Evolutionary conservation across 2,797 vertebrate genomes (phyloP).

Genomic region (Poeciliopsis paucimaculata): DNA sequence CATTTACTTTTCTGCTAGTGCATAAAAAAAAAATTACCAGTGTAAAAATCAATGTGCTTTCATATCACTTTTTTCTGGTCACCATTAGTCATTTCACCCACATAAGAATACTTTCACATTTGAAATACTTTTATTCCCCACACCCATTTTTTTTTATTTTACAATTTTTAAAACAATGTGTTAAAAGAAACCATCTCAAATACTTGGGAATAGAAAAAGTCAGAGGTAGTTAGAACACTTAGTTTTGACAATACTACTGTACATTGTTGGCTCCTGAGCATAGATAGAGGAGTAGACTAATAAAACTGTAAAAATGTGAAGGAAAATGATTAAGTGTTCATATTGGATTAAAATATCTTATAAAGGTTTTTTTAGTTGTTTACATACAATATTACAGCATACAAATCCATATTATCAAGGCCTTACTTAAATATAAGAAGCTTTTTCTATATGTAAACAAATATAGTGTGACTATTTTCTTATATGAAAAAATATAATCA

Average conservation of each 20-base stretch:
- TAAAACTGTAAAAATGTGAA: slow-evolving; percentile 17
- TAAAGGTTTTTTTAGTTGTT: slow-evolving; percentile 9
- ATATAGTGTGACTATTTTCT: slow-evolving; percentile 2
- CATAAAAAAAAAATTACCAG: not conserved
- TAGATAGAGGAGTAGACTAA: slow-evolving; percentile 10
- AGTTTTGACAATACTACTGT: slow-evolving; percentile 24
- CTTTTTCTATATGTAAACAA: not conserved
- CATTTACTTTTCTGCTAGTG: not conserved
- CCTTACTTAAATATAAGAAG: slow-evolving; percentile 10
- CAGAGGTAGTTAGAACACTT: slow-evolving; percentile 42
- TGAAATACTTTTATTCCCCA: not conserved
- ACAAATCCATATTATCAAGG: slow-evolving; percentile 11
- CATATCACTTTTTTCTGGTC: slow-evolving; percentile 3
- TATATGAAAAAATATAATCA: slow-evolving; percentile 9
- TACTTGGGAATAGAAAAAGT: slow-evolving; percentile 7
- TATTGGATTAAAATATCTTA: not conserved
- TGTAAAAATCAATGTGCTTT: not conserved
- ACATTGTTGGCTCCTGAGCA: slow-evolving; percentile 36
- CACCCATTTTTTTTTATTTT: not conserved
- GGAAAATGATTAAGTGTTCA: not conserved
- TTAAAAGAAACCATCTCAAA: slow-evolving; percentile 6
- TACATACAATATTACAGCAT: slow-evolving; percentile 10
- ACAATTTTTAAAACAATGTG: not conserved
- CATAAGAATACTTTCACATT: not conserved
- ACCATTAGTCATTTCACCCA: not conserved